A percentile compares a stretch with the other conserved stretches of the same genome.
Evolutionary conservation across 2,797 vertebrate species (phyloP).

Genomic region (Hyperoplus lanceolatus): DNA sequence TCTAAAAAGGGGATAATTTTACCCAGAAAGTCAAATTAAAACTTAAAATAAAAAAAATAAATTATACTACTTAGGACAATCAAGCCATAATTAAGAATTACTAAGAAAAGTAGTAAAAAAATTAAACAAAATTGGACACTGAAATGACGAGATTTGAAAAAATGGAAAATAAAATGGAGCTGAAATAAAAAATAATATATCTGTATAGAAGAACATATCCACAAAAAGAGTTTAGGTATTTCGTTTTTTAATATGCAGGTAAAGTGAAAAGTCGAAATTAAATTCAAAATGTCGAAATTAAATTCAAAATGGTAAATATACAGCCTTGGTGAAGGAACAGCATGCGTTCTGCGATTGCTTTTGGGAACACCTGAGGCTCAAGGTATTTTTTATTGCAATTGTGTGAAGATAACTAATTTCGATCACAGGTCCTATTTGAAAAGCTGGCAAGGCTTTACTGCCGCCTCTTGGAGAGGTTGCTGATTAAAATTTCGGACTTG

Average conservation of each 20-base stretch:
- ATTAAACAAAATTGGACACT: neutral
- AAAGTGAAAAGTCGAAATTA: too few species aligned
- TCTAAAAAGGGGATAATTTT: neutral
- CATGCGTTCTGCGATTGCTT: neutral
- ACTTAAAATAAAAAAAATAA: neutral
- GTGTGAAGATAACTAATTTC: conserved; percentile 7
- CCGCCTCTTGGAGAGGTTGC: conserved; percentile 20
- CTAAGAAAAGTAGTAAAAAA: neutral
- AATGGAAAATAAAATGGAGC: neutral
- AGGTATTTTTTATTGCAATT: conserved; percentile 23
- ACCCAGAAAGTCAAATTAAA: neutral
- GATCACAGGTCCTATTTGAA: conserved; percentile 14
- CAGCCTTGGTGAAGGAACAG: neutral
- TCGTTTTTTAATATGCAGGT: too few species aligned
- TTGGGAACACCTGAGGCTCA: neutral
- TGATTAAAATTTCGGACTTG: conserved; percentile 28
- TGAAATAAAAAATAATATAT: neutral
- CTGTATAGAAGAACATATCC: too few species aligned
- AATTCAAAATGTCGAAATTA: too few species aligned
- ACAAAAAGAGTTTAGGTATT: too few species aligned
- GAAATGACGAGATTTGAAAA: neutral
- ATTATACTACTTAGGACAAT: neutral
- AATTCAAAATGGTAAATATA: neutral
- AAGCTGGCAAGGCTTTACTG: conserved; percentile 34
- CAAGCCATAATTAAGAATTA: neutral